Evolutionary conservation across 2,888 invertebrate genomes (phyloP).

Genomic region (Onthophagus sagittarius): DNA sequence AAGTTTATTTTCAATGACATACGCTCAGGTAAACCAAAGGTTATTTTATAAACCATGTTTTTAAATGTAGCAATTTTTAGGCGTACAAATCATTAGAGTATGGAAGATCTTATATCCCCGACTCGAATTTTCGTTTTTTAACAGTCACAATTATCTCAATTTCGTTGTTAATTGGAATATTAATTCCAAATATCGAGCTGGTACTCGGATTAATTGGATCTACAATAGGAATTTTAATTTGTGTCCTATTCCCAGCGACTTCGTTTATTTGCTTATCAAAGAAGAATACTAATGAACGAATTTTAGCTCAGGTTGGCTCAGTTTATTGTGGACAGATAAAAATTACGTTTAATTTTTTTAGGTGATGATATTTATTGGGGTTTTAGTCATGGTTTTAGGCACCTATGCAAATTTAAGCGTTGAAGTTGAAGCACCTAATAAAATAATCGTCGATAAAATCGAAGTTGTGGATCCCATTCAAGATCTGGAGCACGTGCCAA

Average conservation of each 20-base stretch:
- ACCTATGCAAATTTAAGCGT: constrained; percentile 85
- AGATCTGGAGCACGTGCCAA: constrained; percentile 4
- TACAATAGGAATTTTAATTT: constrained; percentile 90
- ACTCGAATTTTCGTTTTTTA: constrained; percentile 74
- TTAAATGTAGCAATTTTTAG: constrained; percentile 45
- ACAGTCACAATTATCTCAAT: constrained; percentile 74
- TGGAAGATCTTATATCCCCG: constrained; percentile 72
- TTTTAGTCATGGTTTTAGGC: constrained; percentile 84
- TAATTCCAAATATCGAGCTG: constrained; percentile 91
- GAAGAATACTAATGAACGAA: constrained; percentile 78
- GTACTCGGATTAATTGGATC: constrained; percentile 92
- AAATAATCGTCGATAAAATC: constrained; percentile 29
- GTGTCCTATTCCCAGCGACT: constrained; percentile 87
- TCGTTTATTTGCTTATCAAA: constrained; percentile 82
- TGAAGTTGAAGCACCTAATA: constrained; percentile 58
- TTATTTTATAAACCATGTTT: not conserved
- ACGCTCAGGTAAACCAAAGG: constrained; percentile 61
- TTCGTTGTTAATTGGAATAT: constrained; percentile 74
- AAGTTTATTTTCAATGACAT: constrained; percentile 87
- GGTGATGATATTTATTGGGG: constrained; percentile 74
- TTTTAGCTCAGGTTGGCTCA: constrained; percentile 69
- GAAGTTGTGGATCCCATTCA: constrained; percentile 1
- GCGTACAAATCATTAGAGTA: constrained; percentile 61
- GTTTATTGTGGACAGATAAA: not conserved
- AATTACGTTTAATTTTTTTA: constrained; percentile 45